Percentiles rank a stretch among this genome's conserved stretches.
phyloP scores from a whole-genome alignment of 1,140 invertebrate genomes.

The Drosophila triauraria region DNA sequence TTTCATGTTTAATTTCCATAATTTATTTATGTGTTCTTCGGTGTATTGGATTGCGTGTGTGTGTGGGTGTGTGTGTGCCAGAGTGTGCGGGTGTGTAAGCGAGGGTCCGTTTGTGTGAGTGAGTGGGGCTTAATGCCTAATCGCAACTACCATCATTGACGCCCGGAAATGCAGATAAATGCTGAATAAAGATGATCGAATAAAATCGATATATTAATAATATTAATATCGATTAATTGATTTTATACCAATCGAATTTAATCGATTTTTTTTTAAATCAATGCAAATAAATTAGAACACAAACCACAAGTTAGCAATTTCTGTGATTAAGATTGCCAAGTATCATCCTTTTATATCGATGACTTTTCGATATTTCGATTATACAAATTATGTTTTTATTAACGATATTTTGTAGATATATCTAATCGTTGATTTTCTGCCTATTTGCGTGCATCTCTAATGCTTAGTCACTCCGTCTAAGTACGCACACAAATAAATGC shows the following conservation, averaged over 20 bases:
- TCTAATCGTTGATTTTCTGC: background rate
- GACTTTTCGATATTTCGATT: background rate
- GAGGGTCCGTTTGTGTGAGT: slow-evolving; percentile 9
- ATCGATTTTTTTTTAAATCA: background rate
- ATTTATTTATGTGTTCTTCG: slow-evolving; percentile 73
- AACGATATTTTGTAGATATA: background rate
- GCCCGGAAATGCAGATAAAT: slow-evolving; percentile 16
- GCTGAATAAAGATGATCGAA: background rate
- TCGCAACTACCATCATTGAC: slow-evolving; percentile 47
- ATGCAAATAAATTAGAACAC: no score
- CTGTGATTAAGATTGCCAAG: background rate
- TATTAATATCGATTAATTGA: background rate
- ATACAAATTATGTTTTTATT: background rate
- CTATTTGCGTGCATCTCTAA: slow-evolving; percentile 15
- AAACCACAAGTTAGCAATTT: background rate
- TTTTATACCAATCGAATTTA: background rate
- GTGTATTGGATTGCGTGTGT: slow-evolving; percentile 17
- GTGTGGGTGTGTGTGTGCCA: slow-evolving; percentile 2
- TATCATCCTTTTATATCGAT: background rate
- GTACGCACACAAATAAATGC: slow-evolving; percentile 34
- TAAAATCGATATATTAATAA: slow-evolving; percentile 8
- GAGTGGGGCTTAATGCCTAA: slow-evolving; percentile 52
- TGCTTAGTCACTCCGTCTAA: slow-evolving; percentile 37
- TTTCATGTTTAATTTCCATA: slow-evolving; percentile 83
- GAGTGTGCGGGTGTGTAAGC: background rate